These are phyloP conservation scores for Pipistrellus nathusii DNA, from an alignment of 2,797 vertebrate genomes.

Conservation along the genomic window DNA sequence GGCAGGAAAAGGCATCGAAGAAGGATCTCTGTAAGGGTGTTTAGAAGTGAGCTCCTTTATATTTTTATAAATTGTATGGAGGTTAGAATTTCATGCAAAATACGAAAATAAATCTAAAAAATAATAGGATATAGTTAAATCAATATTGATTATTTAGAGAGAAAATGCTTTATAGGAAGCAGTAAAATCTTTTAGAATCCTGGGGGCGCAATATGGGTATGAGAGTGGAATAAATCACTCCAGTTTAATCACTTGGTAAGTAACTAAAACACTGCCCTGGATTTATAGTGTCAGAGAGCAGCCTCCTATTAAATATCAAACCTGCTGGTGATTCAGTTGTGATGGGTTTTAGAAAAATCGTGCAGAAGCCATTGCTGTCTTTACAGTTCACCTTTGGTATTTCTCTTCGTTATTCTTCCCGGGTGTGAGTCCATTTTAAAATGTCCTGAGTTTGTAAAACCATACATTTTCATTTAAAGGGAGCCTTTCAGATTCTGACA, in stretches of 20 bases:
- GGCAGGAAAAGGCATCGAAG: constrained; percentile 33
- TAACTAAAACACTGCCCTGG: constrained; percentile 75
- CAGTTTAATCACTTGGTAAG: constrained; percentile 82
- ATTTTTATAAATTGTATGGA: constrained; percentile 73
- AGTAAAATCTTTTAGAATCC: constrained; percentile 77
- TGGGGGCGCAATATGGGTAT: constrained; percentile 58
- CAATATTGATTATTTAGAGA: constrained; percentile 82
- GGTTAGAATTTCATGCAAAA: constrained; percentile 75
- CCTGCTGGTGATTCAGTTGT: constrained; percentile 40
- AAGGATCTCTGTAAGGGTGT: constrained; percentile 65
- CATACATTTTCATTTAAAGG: constrained; percentile 53
- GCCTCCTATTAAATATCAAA: constrained; percentile 66
- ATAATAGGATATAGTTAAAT: constrained; percentile 80
- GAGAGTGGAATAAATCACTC: constrained; percentile 82
- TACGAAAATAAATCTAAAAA: constrained; percentile 83
- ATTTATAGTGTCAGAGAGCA: constrained; percentile 77
- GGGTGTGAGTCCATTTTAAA: constrained; percentile 19
- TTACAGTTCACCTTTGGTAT: background rate
- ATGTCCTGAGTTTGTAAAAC: constrained; percentile 26
- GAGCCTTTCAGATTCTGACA: background rate
- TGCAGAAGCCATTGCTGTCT: background rate
- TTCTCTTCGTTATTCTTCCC: constrained; percentile 59
- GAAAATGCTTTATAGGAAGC: constrained; percentile 81
- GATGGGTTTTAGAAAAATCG: constrained; percentile 5
- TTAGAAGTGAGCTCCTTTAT: constrained; percentile 50